Evolutionary conservation across 1,140 invertebrate species (phyloP).

Genomic region (Archivesica marissinica): DNA sequence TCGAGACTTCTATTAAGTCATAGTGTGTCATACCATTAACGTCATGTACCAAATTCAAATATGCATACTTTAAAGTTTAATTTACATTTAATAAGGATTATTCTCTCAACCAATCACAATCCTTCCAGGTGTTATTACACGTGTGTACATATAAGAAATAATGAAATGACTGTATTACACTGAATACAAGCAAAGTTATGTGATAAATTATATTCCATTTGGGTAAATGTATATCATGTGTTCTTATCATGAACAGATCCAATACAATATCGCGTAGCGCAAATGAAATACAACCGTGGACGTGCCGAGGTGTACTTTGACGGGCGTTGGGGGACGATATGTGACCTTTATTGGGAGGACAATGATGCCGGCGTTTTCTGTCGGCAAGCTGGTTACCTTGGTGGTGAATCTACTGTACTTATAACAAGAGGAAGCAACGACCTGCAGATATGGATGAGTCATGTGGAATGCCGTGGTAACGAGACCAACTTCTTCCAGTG

Average conservation of each 20-base stretch:
- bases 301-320: constrained; percentile 88
- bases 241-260: constrained; percentile 54
- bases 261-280: constrained; percentile 71
- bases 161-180: too few relatives aligned
- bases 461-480: constrained; percentile 72
- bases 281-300: constrained; percentile 85
- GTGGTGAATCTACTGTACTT: constrained; percentile 64
- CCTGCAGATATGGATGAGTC: constrained; percentile 68
- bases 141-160: too few relatives aligned
- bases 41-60: too few relatives aligned
- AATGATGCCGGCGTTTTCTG: constrained; percentile 77
- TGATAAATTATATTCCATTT: not conserved
- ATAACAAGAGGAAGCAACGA: not conserved
- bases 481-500: constrained; percentile 72
- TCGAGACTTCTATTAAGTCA: too few relatives aligned
- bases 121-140: too few relatives aligned
- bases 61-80: too few relatives aligned
- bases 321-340: constrained; percentile 73
- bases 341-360: constrained; percentile 69
- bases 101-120: too few relatives aligned
- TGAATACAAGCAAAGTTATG: too few relatives aligned
- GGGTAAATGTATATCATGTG: not conserved
- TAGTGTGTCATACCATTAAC: too few relatives aligned
- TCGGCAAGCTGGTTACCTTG: constrained; percentile 62
- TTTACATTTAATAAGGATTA: too few relatives aligned